These are phyloP conservation scores for Rhegmatorhina hoffmannsi DNA, from an alignment of 2,113 vertebrate genomes.

Conservation along the genomic window DNA sequence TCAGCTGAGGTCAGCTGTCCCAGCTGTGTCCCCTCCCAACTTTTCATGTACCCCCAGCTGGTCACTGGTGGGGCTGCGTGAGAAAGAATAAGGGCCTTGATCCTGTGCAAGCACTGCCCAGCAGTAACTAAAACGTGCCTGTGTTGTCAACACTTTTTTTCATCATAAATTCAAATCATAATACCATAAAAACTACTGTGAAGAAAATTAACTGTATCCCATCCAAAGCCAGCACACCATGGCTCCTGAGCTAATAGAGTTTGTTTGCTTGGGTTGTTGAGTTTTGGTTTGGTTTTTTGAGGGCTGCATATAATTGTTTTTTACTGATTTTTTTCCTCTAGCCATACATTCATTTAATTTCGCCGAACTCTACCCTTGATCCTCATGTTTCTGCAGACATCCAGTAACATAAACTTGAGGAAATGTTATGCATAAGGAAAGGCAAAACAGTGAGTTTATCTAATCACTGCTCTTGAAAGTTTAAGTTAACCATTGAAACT, in stretches of 20 bases:
- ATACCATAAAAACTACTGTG: not conserved
- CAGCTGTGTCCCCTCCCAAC: not conserved
- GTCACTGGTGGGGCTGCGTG: not conserved
- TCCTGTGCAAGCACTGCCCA: not conserved
- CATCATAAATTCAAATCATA: not conserved
- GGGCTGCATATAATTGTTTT: fast-evolving
- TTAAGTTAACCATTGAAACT: not conserved
- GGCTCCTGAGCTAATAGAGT: not conserved
- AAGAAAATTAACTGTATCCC: not conserved
- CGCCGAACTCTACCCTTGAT: not conserved
- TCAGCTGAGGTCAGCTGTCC: not conserved
- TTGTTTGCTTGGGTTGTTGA: not conserved
- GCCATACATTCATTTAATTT: not conserved
- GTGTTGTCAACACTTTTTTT: not conserved
- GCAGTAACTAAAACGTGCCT: not conserved
- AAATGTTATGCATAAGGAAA: not conserved
- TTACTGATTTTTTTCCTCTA: not conserved
- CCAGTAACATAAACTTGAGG: not conserved
- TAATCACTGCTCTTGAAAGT: not conserved
- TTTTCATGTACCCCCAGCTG: not conserved
- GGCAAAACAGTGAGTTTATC: not conserved
- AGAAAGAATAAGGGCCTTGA: not conserved
- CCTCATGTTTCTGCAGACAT: not conserved
- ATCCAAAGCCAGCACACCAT: not conserved
- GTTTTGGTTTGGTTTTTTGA: not conserved